Base-by-base conservation (phyloP, 2,888 invertebrate genomes). In the Drosophila nr. perissopoda region DNA sequence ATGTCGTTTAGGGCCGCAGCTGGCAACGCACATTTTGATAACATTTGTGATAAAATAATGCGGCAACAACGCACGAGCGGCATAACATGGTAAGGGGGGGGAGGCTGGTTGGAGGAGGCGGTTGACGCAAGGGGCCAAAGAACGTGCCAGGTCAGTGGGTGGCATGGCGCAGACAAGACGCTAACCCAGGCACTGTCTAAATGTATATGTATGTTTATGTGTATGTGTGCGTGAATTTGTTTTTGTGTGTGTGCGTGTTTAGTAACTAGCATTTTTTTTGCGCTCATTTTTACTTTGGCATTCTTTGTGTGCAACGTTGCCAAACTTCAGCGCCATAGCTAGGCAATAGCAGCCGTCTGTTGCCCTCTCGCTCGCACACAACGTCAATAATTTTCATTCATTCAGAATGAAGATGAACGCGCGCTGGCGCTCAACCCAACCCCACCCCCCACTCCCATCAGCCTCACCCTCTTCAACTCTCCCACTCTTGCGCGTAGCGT, bases 21-120 rank as follows among this genome's bases (percentile, higher is more conserved):
- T 89, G 89, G 83, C 85, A 81, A 87, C 87, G 87, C 89, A 87
- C 87, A 90, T 87, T 89, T 90, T 87, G 87, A 87, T 87, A 87
- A 87, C 90, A 86, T 81, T 87, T 76, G 67, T 87, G 90, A 86
- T 88, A 79, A 87, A 87, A 83, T 89, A 90, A 89, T 87, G 90
- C 81, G 87, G 88, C 87, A 90, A 86, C 87, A 90, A 76, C 88
- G 86, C 89, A 77, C 77, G 58, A 71, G 49, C n/a, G 21, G 34
- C 29, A 34, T 21, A 33, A 33, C 52, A 66, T 27, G 21, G 13
- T 2, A 21, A 11, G 29, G 42, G n/a, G 42, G 11, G 57, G 52
- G 57, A 33, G 3, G 29, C 38, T 38, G 38, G 18, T 38, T 38
- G 42, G 21, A 16, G 11, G 18, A 27, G 16, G 36, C 25, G 54